These are phyloP conservation scores for Potamilus streckersoni DNA, from an alignment of 1,140 invertebrate species.

Conservation along the genomic window DNA sequence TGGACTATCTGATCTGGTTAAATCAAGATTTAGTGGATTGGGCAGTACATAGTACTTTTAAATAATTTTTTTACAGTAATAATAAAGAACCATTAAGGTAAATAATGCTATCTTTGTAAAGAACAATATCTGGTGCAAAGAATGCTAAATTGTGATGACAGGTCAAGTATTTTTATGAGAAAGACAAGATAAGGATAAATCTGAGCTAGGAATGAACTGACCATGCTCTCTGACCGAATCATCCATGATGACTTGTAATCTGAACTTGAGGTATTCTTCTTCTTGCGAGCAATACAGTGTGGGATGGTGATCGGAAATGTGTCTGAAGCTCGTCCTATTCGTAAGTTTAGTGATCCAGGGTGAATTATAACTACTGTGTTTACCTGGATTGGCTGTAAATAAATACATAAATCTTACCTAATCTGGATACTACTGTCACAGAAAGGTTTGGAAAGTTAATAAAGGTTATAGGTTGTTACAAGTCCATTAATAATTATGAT, in stretches of 20 bases:
- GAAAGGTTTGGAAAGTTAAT: too few species aligned
- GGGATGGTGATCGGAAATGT: slow-evolving; percentile 85
- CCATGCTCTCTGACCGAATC: slow-evolving; percentile 52
- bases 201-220: slow-evolving; percentile 13
- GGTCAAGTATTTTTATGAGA: not conserved
- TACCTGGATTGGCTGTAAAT: slow-evolving; percentile 56
- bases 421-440: too few species aligned
- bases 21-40: too few species aligned
- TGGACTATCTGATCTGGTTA: too few species aligned
- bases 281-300: slow-evolving; percentile 83
- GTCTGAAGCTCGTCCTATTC: slow-evolving; percentile 91
- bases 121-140: not conserved
- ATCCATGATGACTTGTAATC: slow-evolving; percentile 70
- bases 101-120: not conserved
- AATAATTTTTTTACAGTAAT: too few species aligned
- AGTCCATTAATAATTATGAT: too few species aligned
- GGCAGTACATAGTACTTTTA: too few species aligned
- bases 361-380: slow-evolving; percentile 86
- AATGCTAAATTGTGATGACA: not conserved
- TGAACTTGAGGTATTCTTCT: slow-evolving; percentile 63
- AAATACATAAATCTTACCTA: not conserved
- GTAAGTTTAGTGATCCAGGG: slow-evolving; percentile 89
- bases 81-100: not conserved
- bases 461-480: too few species aligned
- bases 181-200: not conserved